These are phyloP conservation scores for Orchestes rusci DNA, from an alignment of 2,888 invertebrate species.

Conservation along the genomic window DNA sequence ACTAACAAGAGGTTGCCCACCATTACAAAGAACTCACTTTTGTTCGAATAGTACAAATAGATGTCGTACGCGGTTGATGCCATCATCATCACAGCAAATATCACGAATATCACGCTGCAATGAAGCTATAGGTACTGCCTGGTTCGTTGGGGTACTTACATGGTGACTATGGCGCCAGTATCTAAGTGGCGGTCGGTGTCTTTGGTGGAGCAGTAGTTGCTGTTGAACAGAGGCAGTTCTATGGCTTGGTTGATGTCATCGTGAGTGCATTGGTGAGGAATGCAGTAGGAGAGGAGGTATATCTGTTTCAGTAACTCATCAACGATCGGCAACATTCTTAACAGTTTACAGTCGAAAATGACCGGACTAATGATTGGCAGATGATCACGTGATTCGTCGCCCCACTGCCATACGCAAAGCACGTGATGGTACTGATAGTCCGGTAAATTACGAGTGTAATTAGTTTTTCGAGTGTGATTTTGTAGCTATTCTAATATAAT, in stretches of 20 bases:
- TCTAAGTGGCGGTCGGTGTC: conserved; percentile 23
- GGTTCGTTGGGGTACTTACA: too few relatives aligned
- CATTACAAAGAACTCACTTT: too few relatives aligned
- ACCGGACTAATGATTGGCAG: too few relatives aligned
- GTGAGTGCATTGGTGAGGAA: conserved; percentile 35
- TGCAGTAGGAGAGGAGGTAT: conserved; percentile 19
- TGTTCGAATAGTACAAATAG: conserved; percentile 15
- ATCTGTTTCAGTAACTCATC: not conserved
- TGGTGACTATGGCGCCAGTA: conserved; percentile 24
- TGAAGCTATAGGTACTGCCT: too few relatives aligned
- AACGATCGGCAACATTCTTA: not conserved
- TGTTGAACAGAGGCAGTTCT: conserved; percentile 18
- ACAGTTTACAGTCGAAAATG: too few relatives aligned
- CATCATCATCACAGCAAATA: conserved; percentile 19
- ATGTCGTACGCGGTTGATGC: conserved; percentile 29
- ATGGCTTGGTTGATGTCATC: conserved; percentile 13
- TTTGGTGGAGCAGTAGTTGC: conserved; percentile 23
- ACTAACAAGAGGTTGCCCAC: too few relatives aligned
- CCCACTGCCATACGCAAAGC: too few relatives aligned
- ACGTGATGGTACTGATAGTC: too few relatives aligned
- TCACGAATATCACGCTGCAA: conserved; percentile 25
- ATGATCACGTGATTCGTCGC: too few relatives aligned
- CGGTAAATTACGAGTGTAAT: too few relatives aligned
- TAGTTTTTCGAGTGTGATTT: too few relatives aligned
- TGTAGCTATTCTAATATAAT: too few relatives aligned